Evolutionary conservation across 2,888 invertebrate genomes (phyloP).

Genomic region (Ennomos erosarius): DNA sequence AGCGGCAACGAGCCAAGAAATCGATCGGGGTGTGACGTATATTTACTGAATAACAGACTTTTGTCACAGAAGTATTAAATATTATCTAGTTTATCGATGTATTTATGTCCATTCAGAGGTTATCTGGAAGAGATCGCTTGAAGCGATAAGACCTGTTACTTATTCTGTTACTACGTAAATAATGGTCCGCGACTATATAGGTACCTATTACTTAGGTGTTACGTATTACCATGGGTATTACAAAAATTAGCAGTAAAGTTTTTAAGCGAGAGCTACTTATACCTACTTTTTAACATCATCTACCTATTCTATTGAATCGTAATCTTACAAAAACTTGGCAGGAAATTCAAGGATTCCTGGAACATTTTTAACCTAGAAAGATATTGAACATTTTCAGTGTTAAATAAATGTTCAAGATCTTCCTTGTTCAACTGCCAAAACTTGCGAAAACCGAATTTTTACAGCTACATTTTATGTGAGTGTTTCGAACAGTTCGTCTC

Average conservation of each 20-base stretch:
- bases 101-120: neutral
- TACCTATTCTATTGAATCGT: constrained; percentile 11
- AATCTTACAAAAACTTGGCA: constrained; percentile 2
- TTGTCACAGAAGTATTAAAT: neutral
- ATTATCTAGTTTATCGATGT: neutral
- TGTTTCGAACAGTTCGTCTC: constrained; percentile 43
- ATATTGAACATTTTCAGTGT: constrained; percentile 16
- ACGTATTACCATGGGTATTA: too few species aligned
- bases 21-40: constrained; percentile 40
- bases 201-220: too few species aligned
- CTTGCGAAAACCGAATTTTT: constrained; percentile 45
- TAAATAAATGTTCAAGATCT: constrained; percentile 27
- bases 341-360: constrained; percentile 22
- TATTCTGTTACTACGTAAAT: too few species aligned
- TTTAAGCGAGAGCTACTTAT: too few species aligned
- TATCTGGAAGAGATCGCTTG: too few species aligned
- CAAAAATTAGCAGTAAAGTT: too few species aligned
- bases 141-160: too few species aligned
- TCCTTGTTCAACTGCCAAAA: constrained; percentile 37
- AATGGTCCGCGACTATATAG: too few species aligned
- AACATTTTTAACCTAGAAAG: constrained; percentile 9
- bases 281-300: neutral
- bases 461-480: constrained; percentile 45
- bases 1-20: constrained; percentile 56
- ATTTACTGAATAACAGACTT: neutral